Evolutionary conservation across 64 coral and sea anemone genomes (phyloP), one percentile per base, ranked within the genome.

Genomic region (Montipora efflorescens): DNA sequence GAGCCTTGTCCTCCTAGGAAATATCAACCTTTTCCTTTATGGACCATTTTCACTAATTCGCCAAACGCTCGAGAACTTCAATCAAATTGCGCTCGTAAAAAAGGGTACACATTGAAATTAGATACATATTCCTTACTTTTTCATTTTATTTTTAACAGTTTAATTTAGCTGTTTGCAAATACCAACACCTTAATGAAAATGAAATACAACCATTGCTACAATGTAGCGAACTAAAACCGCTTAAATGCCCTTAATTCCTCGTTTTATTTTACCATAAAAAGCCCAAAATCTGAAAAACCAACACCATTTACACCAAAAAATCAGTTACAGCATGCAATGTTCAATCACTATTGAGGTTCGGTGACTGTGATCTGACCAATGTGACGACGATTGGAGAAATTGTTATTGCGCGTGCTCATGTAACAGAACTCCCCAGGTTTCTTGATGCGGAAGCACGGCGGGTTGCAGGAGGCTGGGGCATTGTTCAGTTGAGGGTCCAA

Each of bases 371-470:
- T 57, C 53, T 57, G 53, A 57, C 53, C 53, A 57, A 57, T 57
- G 53, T 57, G 53, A 57, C 53, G 53, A 57, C 53, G 53, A 57
- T 57, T 57, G 53, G 53, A 57, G 53, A 57, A 57, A 57, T 57
- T 57, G 53, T 57, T 57, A 57, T 57, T 57, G 53, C 53, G 53
- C 11, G 53, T 57, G 53, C 53, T 11, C 53, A 87, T 87, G 53
- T 57, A 57, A 57, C 53, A 57, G 53, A 8, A 57, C 59, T 87
- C 6, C 6, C 83, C 83, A 36, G 67, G 58, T 23, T 87, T 23
- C 59, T n/a, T 87, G 83, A 87, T 87, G 62, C 83, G 83, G 83
- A 87, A 87, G 43, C 83, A 87, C 25, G 83, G 83, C 2, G 83
- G 83, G 83, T 87, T 87, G 83, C 53, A 57, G 53, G 53, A 57